Conservation (phyloP, 2,113 vertebrate species). For the Thomomys bottae region DNA sequence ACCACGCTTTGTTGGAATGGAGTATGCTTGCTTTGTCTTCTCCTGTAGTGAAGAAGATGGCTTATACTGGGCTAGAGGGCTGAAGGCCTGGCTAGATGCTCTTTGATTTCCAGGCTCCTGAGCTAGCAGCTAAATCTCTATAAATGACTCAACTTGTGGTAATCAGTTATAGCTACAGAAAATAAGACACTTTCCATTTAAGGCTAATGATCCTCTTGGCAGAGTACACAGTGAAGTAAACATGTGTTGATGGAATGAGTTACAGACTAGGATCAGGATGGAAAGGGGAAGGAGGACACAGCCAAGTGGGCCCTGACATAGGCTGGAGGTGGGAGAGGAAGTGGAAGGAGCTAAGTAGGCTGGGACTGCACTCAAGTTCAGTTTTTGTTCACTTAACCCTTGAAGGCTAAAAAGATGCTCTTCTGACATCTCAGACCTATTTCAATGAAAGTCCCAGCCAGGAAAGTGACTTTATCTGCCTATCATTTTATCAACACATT, state of each 20-base stretch:
- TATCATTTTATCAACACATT: neutral
- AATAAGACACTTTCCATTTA: neutral
- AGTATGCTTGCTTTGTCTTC: neutral
- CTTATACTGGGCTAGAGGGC: neutral
- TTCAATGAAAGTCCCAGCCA: neutral
- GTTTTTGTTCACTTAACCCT: neutral
- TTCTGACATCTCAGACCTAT: neutral
- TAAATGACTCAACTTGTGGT: neutral
- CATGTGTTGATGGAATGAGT: neutral
- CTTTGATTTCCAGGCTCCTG: neutral
- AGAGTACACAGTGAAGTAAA: neutral
- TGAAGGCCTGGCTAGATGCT: neutral
- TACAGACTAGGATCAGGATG: neutral
- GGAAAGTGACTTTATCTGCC: neutral
- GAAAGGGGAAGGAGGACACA: neutral
- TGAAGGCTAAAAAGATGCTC: neutral
- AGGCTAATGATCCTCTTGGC: neutral
- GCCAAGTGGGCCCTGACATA: neutral
- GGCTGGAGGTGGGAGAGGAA: fast-evolving
- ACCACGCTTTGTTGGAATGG: no score
- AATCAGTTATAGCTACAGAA: neutral
- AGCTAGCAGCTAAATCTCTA: neutral
- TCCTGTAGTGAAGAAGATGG: neutral
- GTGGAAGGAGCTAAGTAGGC: neutral
- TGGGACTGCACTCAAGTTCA: neutral